These are phyloP conservation scores for Volucella inflata DNA, from an alignment of 2,888 invertebrate genomes.

Conservation along the genomic window DNA sequence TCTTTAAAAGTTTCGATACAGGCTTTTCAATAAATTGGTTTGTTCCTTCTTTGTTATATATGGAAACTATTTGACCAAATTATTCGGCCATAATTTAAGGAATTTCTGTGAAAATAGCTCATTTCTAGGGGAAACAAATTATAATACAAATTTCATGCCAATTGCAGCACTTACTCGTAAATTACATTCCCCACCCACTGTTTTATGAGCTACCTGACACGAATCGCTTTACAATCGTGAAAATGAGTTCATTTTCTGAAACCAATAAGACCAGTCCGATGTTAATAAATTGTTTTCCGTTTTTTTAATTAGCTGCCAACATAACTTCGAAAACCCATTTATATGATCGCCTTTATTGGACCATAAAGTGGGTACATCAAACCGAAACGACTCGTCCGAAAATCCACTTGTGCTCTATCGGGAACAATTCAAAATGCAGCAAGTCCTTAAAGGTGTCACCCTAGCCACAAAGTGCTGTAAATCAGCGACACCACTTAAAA, in stretches of 20 bases:
- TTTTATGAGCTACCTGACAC: too few relatives aligned
- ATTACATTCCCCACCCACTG: too few relatives aligned
- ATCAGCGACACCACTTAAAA: slow-evolving; percentile 59
- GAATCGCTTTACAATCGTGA: neutral
- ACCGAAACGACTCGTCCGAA: neutral
- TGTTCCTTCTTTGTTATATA: too few relatives aligned
- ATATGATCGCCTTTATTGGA: slow-evolving; percentile 49
- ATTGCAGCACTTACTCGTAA: too few relatives aligned
- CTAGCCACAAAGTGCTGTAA: slow-evolving; percentile 46
- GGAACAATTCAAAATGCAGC: slow-evolving; percentile 38
- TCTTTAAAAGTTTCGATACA: too few relatives aligned
- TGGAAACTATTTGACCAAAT: too few relatives aligned
- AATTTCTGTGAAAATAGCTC: too few relatives aligned
- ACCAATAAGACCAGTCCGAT: neutral
- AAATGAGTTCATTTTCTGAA: slow-evolving; percentile 15
- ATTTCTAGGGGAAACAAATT: too few relatives aligned
- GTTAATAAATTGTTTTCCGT: slow-evolving; percentile 23
- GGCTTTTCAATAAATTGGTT: too few relatives aligned
- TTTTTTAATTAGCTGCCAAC: slow-evolving; percentile 57
- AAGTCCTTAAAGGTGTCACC: slow-evolving; percentile 50
- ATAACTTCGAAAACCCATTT: slow-evolving; percentile 61
- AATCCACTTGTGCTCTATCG: slow-evolving; percentile 4
- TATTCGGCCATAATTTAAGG: too few relatives aligned
- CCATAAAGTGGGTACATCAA: slow-evolving; percentile 35
- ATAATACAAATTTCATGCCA: too few relatives aligned